phyloP scores from a whole-genome alignment of 2,888 invertebrate species.

The Drosophila formosana region DNA sequence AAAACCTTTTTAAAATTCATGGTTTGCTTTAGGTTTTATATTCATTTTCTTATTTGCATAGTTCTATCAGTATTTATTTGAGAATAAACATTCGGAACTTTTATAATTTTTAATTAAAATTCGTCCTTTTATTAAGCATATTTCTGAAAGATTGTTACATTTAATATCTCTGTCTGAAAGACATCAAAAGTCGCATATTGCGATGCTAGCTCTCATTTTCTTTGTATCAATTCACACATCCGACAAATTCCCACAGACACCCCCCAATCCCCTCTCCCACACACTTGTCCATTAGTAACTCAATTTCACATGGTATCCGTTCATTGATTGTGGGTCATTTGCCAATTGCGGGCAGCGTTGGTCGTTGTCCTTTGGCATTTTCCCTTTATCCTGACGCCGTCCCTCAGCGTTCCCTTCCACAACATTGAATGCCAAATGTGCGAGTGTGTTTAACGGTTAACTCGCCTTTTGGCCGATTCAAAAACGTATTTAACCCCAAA shows the following conservation, averaged over 20 bases:
- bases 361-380: not conserved
- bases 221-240: slow-evolving; percentile 20
- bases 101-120: not conserved
- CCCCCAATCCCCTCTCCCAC: not conserved
- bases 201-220: not conserved
- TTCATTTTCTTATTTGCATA: too few species aligned
- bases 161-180: not conserved
- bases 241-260: not conserved
- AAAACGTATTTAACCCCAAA: slow-evolving; percentile 38
- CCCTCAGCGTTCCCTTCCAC: slow-evolving; percentile 30
- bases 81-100: too few species aligned
- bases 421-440: slow-evolving; percentile 51
- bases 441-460: slow-evolving; percentile 10
- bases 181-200: not conserved
- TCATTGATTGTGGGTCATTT: slow-evolving; percentile 55
- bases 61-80: too few species aligned
- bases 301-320: slow-evolving; percentile 46
- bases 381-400: not conserved
- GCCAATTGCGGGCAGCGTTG: slow-evolving; percentile 26
- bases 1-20: too few species aligned
- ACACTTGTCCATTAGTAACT: slow-evolving; percentile 5
- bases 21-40: too few species aligned
- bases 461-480: slow-evolving; percentile 26
- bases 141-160: not conserved
- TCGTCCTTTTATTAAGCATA: not conserved